Conservation (phyloP, 2,888 invertebrate species). For the Xylocampa areola region DNA sequence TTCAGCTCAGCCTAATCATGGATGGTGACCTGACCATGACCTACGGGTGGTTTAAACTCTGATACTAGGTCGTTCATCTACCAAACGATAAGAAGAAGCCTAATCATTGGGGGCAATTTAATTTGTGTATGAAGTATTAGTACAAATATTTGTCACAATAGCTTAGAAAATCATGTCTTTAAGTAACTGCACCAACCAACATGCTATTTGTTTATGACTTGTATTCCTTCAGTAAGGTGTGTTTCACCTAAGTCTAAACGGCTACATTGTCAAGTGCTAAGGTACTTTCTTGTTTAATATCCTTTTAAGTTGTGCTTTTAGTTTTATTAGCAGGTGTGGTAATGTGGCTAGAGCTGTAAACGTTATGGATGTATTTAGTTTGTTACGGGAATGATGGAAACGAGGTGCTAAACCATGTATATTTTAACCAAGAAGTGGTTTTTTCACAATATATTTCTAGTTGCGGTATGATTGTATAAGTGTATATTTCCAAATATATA, state of each 20-base stretch:
- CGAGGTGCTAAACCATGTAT: neutral
- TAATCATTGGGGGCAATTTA: no score
- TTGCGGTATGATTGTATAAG: no score
- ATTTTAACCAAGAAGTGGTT: neutral
- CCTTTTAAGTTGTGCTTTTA: slow-evolving; percentile 1
- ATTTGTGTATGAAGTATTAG: neutral
- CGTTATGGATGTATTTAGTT: neutral
- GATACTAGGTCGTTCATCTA: no score
- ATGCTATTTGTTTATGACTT: neutral
- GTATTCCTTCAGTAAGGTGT: slow-evolving; percentile 1
- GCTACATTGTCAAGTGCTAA: slow-evolving; percentile 5
- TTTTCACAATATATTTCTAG: no score
- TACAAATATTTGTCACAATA: neutral
- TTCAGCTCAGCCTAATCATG: no score
- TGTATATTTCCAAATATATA: no score
- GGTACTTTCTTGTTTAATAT: slow-evolving; percentile 1
- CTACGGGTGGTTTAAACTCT: no score
- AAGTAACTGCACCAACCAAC: neutral
- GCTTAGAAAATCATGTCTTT: neutral
- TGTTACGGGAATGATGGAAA: neutral
- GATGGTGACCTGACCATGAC: no score
- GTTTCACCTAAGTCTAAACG: no score
- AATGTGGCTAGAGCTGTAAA: neutral
- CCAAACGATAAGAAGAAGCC: no score
- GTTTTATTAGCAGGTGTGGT: neutral